Evolutionary conservation across 1,140 invertebrate genomes (phyloP).

Genomic region (Stenopsyche tienmushanensis): DNA sequence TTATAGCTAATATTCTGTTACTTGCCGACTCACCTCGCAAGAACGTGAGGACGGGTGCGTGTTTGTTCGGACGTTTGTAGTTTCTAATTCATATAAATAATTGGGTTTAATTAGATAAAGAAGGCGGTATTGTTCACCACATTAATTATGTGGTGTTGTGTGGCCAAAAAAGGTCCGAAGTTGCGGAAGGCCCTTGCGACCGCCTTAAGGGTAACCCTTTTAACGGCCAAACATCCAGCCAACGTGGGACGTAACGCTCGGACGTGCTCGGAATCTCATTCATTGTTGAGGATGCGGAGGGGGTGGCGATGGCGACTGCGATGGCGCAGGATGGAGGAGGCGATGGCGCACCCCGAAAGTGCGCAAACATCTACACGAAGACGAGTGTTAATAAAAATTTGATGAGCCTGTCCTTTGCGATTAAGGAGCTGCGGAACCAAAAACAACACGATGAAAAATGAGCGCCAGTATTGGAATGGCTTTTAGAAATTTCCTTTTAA

Average conservation of each 20-base stretch:
- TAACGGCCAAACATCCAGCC: conserved; percentile 21
- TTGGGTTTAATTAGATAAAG: conserved; percentile 6
- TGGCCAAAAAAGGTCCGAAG: conserved; percentile 1
- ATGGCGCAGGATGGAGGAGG: neutral
- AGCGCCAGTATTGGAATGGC: no score
- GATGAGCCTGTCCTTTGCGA: conserved; percentile 14
- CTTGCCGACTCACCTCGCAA: no score
- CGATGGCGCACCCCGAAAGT: neutral
- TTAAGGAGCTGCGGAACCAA: conserved; percentile 7
- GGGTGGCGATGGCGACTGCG: neutral
- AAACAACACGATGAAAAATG: conserved; percentile 8
- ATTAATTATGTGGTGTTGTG: conserved; percentile 6
- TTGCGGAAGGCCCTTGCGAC: conserved; percentile 23
- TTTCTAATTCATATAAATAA: no score
- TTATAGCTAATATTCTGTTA: no score
- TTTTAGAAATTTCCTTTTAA: no score
- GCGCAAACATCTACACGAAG: neutral
- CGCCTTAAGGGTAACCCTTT: conserved; percentile 36
- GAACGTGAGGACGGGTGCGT: no score
- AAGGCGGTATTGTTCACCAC: neutral
- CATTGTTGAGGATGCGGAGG: neutral
- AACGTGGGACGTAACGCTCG: conserved; percentile 35
- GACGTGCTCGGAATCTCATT: conserved; percentile 36
- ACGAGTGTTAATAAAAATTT: conserved; percentile 17
- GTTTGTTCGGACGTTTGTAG: no score